Base-by-base conservation (phyloP, 1,140 invertebrate species). In the Brachionus rotundiformis region DNA sequence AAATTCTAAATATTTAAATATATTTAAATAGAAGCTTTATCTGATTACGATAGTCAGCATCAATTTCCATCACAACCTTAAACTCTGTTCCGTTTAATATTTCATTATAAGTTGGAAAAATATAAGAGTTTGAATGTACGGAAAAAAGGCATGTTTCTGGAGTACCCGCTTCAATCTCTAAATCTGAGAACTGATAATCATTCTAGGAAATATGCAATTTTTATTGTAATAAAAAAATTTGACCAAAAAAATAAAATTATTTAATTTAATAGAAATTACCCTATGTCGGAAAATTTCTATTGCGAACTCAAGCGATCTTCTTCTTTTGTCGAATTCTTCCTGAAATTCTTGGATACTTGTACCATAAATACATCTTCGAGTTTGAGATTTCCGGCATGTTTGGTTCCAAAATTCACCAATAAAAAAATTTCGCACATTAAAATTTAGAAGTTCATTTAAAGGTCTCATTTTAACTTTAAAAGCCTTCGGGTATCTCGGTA, bases 391-490 rank as follows among this genome's bases (percentile, higher is more conserved):
- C 13, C 31, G 19, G 47, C 76, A 79, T 13, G 47, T 79, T 59
- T 63, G 44, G 59, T 59, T 79, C n/a, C 33, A 19, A 54, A 47
- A 44, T 8, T 63, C 31, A 25, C 25, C 25, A 2, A 79, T 13
- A 31, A 79, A 79, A 23, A 79, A 19, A 59, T 79, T 54, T 23
- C 59, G 16, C 7, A 79, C 25, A 79, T 79, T 79, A 23, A 79
- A 79, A 36, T 79, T 63, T 23, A 79, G 41, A 1, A 79, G 29
- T 79, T 79, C 59, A 63, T 79, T 63, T 47, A 79, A 33, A 11
- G 76, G 76, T 41, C 76, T 79, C 76, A 79, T 79, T 33, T 63
- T 79, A 27, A 59, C 59, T 63, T 79, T 79, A 49, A 79, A 79
- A 23, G 76, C 76, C 11, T 79, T 79, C 2, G 76, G 76, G 31